Base-by-base conservation (phyloP, 2,113 vertebrate genomes). In the Buteo buteo region DNA sequence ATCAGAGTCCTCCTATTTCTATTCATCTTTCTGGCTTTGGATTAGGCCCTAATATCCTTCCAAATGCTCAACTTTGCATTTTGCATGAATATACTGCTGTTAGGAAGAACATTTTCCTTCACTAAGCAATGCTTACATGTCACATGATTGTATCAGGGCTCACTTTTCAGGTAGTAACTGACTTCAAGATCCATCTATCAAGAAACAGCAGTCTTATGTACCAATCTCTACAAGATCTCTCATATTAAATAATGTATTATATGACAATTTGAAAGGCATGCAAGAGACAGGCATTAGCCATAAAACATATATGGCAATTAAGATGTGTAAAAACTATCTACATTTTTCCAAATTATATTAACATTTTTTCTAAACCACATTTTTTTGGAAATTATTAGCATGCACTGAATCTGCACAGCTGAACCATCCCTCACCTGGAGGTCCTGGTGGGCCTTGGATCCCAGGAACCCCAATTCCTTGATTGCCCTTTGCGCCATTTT, bases 401-500 rank as follows among this genome's bases (percentile, higher is more conserved):
- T 50, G 34, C 32, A 87, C 17, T 74, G 55, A 78, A 72, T 61
- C 40, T 52, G 49, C 16, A 31, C 34, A 62, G 36, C 16, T 83
- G 73, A 66, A 40, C 6, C 38, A 76, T 5, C 25, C n/a, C 95
- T 98, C 97, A 99, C 99, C 99, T 98, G 98, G 98, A 64, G 98
- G 98, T 62, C 99, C 99, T 34, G 98, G 99, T 24, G 98, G 98
- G 3, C 99, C 99, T 89, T 98, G 99, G 32, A 98, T 98, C 88
- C 99, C 99, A 93, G 95, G 96, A 28, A 94, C 95, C 7, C 98
- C 98, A 77, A 98, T 94, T 95, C 99, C 99, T 98, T 98, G 98
- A 73, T 28, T 98, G 52, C 99, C 99, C 80, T 98, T 99, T 62
- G 98, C 99, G 6, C 99, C 99, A 11, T 98, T 98, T 81, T 98